These are phyloP conservation scores for Drosophila ezoana DNA, from an alignment of 2,888 invertebrate species.

Conservation along the genomic window DNA sequence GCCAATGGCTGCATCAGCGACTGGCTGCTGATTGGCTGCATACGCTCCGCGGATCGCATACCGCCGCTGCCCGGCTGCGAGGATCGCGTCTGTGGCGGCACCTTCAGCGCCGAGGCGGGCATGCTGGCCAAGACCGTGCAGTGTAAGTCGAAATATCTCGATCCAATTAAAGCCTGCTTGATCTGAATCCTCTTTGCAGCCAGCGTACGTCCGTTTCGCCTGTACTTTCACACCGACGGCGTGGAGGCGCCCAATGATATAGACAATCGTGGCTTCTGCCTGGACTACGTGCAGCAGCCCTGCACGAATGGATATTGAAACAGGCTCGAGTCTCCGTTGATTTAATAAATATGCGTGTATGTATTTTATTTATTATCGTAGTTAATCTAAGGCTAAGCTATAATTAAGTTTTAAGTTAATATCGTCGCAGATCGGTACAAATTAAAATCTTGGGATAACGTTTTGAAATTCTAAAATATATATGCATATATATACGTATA, in stretches of 20 bases:
- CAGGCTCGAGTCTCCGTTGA: neutral
- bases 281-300: conserved; percentile 94
- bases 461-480: conserved; percentile 31
- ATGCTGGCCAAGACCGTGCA: conserved; percentile 89
- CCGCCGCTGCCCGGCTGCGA: conserved; percentile 88
- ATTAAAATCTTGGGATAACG: conserved; percentile 35
- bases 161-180: too few relatives aligned
- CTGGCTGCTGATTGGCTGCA: conserved; percentile 93
- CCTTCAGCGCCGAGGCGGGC: conserved; percentile 90
- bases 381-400: conserved; percentile 63
- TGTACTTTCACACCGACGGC: conserved; percentile 92
- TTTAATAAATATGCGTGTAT: conserved; percentile 61
- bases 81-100: conserved; percentile 93
- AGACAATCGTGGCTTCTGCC: conserved; percentile 92
- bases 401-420: conserved; percentile 39
- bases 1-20: conserved; percentile 91
- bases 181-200: conserved; percentile 86
- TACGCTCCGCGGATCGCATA: conserved; percentile 85
- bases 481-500: conserved; percentile 6
- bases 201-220: conserved; percentile 91
- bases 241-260: conserved; percentile 91
- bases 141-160: conserved; percentile 86
- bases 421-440: conserved; percentile 64
- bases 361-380: conserved; percentile 71
- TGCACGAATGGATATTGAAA: conserved; percentile 88